Evolutionary conservation across 2,113 vertebrate genomes (phyloP), one percentile per base, ranked within the genome.

Genomic region (Chrysochloris asiatica): DNA sequence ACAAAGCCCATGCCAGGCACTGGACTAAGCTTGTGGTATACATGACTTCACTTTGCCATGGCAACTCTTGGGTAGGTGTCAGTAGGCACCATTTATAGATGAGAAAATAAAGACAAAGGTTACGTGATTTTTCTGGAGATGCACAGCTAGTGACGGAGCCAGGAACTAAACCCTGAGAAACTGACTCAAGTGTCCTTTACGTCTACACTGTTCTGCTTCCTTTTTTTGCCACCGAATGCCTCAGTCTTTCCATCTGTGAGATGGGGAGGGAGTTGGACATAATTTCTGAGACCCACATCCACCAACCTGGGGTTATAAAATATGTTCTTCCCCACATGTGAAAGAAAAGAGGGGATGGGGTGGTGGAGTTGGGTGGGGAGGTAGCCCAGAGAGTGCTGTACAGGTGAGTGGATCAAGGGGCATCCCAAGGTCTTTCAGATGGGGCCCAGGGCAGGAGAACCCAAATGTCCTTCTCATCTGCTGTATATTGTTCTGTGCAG

Each of bases 231-330:
- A 8, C 63, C 21, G 43, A 48, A n/a, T 14, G 45, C 45, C 73
- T 93, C 93, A 14, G 83, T 86, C 73, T 92, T 90, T 76, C 79
- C 41, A 10, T 63, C 92, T 80, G 38, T 26, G 52, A 52, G 24
- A 21, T 48, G 56, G 48, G 45, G 24, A 43, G 19, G 19, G 52
- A 33, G 12, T 36, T 11, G 71, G 45, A 48, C 3, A 2, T 8
- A 22, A 3, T 71, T 56, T 36, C 63, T 13, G 59, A 13, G 22
- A 10, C 59, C 71, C 59, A 43, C 41, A 9, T 1, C 12, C 1
- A 67, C 36, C 13, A 59, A 48, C 45, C 56, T 61, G 47, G 54
- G 28, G 11, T 28, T 33, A 50, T 28, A 43, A 52, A 38, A 45
- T 17, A n/a, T 21, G 79, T 41, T 76, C 59, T 67, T 50, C 38